These are phyloP conservation scores for Triplophysa siluroides DNA, from an alignment of 2,113 vertebrate genomes.

Conservation along the genomic window DNA sequence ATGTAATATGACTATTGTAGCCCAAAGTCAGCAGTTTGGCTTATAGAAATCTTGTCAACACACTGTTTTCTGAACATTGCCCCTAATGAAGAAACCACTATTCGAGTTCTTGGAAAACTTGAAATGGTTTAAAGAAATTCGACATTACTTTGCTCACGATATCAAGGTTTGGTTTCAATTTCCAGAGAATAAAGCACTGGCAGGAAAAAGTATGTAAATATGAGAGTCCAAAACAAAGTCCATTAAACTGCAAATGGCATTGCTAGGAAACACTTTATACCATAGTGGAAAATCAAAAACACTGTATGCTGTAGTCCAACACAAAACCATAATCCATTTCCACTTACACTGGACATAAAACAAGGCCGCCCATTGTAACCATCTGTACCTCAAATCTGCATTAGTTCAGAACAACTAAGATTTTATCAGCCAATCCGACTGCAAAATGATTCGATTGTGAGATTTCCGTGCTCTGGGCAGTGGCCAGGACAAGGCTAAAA, in stretches of 20 bases:
- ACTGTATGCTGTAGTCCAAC: neutral
- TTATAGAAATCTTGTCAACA: neutral
- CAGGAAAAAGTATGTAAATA: no score
- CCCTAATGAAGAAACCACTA: neutral
- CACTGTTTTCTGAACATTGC: neutral
- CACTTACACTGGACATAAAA: neutral
- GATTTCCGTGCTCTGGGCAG: slow-evolving; percentile 48
- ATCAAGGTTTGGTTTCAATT: no score
- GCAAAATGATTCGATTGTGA: slow-evolving; percentile 49
- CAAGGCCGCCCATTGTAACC: neutral
- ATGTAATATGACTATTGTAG: neutral
- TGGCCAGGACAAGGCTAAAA: neutral
- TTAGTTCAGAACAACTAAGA: neutral
- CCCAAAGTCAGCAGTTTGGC: neutral
- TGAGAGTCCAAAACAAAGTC: no score
- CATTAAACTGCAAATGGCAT: neutral
- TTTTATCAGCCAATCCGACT: slow-evolving; percentile 45
- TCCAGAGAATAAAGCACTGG: no score
- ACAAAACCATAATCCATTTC: neutral
- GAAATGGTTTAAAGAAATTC: neutral
- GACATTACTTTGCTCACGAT: no score
- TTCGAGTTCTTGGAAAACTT: neutral
- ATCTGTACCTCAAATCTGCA: neutral
- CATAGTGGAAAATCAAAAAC: neutral
- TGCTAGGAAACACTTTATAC: neutral